Evolutionary conservation across 2,113 vertebrate genomes (phyloP).

Genomic region (Oreocharis arfaki): DNA sequence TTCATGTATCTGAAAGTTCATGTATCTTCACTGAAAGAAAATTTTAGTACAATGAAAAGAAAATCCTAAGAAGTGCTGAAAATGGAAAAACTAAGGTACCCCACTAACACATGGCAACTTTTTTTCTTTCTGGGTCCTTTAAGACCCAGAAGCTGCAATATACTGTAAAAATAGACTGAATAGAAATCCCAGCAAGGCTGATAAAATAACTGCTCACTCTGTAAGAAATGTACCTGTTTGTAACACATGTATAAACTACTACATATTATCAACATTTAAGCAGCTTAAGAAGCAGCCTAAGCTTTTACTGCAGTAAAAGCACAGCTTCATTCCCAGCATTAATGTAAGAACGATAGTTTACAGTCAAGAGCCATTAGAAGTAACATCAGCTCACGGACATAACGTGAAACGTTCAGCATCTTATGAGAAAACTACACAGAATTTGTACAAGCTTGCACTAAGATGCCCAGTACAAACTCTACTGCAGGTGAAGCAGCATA

Average conservation of each 20-base stretch:
- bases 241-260: neutral
- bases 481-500: neutral
- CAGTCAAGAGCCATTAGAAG: neutral
- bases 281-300: neutral
- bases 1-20: neutral
- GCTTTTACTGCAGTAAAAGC: neutral
- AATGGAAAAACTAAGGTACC: neutral
- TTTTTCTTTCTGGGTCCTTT: neutral
- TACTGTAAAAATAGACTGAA: neutral
- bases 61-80: neutral
- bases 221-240: neutral
- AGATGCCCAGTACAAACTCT: neutral
- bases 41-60: neutral
- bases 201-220: neutral
- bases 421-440: neutral
- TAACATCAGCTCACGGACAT: neutral
- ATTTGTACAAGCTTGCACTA: neutral
- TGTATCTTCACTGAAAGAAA: neutral
- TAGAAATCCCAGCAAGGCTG: neutral
- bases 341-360: constrained; percentile 35
- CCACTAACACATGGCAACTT: neutral
- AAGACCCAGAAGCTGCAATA: neutral
- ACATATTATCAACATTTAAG: constrained; percentile 20
- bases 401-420: neutral
- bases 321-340: constrained; percentile 32